A percentile compares a stretch with the other conserved stretches of the same genome.
Conservation (phyloP, 2,797 vertebrate genomes). For the Chrysocyon brachyurus region DNA sequence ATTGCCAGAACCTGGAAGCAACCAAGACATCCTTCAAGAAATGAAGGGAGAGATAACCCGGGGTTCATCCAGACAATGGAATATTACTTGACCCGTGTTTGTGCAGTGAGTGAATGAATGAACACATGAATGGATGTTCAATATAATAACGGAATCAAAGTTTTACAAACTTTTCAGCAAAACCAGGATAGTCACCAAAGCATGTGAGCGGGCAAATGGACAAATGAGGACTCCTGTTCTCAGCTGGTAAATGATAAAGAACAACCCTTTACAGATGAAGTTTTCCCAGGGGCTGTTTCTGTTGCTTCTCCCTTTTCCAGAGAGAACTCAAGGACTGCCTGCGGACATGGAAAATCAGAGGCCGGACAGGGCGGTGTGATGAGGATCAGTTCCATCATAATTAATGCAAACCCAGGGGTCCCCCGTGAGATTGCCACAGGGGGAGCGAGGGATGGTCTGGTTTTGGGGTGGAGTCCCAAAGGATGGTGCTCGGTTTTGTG, state of each 20-base stretch:
- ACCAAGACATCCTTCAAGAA: no score
- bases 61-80: no score
- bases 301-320: not conserved
- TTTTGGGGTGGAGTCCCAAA: not conserved
- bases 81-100: rapidly evolving
- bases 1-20: no score
- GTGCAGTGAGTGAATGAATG: not conserved
- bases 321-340: not conserved
- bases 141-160: not conserved
- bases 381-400: not conserved
- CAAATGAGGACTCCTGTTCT: not conserved
- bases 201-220: not conserved
- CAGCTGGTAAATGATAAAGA: not conserved
- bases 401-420: not conserved
- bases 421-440: no score
- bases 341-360: not conserved
- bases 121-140: not conserved
- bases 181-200: not conserved
- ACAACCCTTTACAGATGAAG: rapidly evolving
- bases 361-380: not conserved
- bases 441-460: not conserved
- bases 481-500: no score
- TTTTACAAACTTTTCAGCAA: not conserved
- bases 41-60: no score
- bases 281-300: not conserved